Percentiles rank a stretch among this genome's conserved stretches.
Evolutionary conservation across 2,113 vertebrate genomes (phyloP).

Genomic region (Muntiacus reevesi): DNA sequence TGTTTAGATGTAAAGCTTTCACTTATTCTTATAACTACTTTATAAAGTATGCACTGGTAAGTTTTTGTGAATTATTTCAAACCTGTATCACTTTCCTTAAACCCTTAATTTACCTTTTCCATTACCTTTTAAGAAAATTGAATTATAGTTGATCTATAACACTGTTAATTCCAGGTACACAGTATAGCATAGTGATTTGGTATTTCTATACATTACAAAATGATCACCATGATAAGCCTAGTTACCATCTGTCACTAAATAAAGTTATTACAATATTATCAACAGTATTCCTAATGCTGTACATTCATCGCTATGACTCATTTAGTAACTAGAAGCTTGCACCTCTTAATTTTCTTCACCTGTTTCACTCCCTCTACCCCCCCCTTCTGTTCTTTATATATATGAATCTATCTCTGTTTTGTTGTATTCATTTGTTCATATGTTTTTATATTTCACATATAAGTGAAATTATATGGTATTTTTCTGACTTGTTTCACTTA

Average conservation of each 20-base stretch:
- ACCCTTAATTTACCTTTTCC: neutral
- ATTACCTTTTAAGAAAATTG: neutral
- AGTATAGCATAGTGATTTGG: neutral
- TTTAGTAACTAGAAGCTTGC: neutral
- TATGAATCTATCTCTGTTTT: neutral
- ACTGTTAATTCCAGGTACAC: neutral
- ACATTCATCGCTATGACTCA: neutral
- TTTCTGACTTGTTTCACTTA: neutral
- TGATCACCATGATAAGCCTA: neutral
- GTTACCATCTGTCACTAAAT: neutral
- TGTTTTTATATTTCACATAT: neutral
- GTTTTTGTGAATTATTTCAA: slow-evolving; percentile 29
- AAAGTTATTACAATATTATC: neutral
- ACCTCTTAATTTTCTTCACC: neutral
- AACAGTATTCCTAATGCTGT: neutral
- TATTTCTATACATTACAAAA: neutral
- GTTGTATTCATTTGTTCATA: neutral
- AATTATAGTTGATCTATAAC: neutral
- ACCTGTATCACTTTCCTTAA: neutral
- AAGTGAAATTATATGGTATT: neutral
- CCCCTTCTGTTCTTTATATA: neutral
- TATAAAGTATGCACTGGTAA: neutral
- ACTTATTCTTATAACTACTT: neutral
- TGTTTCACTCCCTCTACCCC: neutral
- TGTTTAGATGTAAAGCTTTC: neutral